A percentile compares a stretch with the other conserved stretches of the same genome.
Conservation (phyloP, 2,113 vertebrate genomes). For the Nothocercus julius region DNA sequence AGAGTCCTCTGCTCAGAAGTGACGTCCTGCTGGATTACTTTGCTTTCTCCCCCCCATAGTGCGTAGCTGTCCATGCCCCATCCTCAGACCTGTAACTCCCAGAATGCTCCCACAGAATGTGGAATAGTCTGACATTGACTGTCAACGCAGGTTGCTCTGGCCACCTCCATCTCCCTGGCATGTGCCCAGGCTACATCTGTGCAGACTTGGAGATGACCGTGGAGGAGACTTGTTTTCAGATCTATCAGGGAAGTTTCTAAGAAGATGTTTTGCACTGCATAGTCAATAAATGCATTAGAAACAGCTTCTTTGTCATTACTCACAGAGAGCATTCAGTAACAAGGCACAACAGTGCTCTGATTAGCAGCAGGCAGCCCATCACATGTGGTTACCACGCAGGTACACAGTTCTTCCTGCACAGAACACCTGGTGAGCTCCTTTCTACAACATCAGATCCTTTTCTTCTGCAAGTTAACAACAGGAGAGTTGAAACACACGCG, state of each 20-base stretch:
- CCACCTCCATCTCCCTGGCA: fast-evolving
- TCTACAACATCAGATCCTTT: not conserved
- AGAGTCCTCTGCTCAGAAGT: not conserved
- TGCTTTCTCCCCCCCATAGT: not conserved
- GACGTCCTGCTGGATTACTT: not conserved
- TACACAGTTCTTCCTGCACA: not conserved
- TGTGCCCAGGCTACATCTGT: not conserved
- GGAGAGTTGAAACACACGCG: not conserved
- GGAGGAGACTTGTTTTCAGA: not conserved
- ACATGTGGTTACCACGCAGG: fast-evolving
- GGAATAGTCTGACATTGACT: not conserved
- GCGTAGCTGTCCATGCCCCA: not conserved
- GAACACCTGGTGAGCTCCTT: not conserved
- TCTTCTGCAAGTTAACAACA: not conserved
- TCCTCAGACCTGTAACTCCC: fast-evolving
- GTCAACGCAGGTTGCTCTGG: not conserved
- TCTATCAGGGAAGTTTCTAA: not conserved
- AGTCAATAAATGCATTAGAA: not conserved
- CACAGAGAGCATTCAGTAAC: not conserved
- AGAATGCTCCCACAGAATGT: not conserved
- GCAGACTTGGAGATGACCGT: not conserved
- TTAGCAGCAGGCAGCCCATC: not conserved
- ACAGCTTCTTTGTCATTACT: not conserved
- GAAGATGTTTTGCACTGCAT: not conserved
- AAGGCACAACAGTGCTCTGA: not conserved